Evolutionary conservation across 2,797 vertebrate genomes (phyloP).

Genomic region (Chaenodraco wilsoni): DNA sequence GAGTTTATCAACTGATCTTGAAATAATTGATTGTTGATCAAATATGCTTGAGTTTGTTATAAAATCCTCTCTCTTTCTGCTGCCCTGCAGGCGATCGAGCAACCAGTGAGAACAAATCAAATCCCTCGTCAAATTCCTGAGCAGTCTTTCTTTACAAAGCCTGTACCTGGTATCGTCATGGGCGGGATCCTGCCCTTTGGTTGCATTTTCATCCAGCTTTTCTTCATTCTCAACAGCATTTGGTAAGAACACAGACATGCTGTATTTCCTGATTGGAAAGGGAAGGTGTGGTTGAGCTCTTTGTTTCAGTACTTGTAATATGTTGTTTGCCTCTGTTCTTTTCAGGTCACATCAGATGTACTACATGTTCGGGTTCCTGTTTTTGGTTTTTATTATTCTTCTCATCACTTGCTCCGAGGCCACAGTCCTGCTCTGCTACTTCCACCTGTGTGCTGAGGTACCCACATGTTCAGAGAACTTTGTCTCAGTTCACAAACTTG

Average conservation of each 20-base stretch:
- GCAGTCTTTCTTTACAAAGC: conserved; percentile 91
- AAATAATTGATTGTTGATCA: neutral
- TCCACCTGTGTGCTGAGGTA: conserved; percentile 95
- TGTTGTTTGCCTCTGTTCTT: neutral
- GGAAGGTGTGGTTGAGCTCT: too few species aligned
- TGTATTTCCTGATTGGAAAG: neutral
- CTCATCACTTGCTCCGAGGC: conserved; percentile 94
- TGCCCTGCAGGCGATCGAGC: conserved; percentile 83
- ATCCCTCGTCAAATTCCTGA: conserved; percentile 89
- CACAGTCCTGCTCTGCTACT: conserved; percentile 92
- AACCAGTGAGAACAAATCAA: conserved; percentile 91
- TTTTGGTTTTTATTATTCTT: conserved; percentile 93
- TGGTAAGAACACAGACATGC: conserved; percentile 81
- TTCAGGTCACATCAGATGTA: conserved; percentile 95
- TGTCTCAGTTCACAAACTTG: neutral
- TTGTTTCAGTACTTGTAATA: too few species aligned
- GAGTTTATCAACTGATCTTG: neutral
- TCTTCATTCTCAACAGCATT: conserved; percentile 95
- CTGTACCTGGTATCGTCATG: conserved; percentile 89
- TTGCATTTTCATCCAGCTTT: conserved; percentile 94
- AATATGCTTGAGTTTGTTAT: neutral
- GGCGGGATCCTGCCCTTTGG: conserved; percentile 93
- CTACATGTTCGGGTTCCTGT: conserved; percentile 95
- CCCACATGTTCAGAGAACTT: conserved; percentile 8
- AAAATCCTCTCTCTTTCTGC: neutral